Evolutionary conservation across 2,888 invertebrate genomes (phyloP).

Genomic region (Xestia sexstrigata): DNA sequence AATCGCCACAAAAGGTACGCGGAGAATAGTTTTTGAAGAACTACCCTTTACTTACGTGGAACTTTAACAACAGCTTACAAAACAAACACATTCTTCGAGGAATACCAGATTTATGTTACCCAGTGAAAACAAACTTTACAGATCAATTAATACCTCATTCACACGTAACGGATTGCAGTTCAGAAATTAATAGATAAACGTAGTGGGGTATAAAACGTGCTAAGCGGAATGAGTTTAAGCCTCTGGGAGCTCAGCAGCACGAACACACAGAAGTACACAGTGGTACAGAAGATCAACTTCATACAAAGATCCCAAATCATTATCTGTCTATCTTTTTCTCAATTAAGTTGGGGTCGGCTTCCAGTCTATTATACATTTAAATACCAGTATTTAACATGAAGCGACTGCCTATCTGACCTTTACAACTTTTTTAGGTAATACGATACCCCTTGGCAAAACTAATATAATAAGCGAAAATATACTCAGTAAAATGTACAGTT

Average conservation of each 20-base stretch:
- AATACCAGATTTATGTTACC: neutral
- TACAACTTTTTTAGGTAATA: too few species aligned
- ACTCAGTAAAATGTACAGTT: too few species aligned
- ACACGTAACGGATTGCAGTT: conserved; percentile 23
- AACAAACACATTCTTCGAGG: neutral
- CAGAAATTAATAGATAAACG: conserved; percentile 40
- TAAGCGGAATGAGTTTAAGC: conserved; percentile 83
- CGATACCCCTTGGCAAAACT: neutral
- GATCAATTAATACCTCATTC: neutral
- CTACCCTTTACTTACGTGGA: too few species aligned
- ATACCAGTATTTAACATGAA: neutral
- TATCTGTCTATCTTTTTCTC: neutral
- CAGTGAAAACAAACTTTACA: neutral
- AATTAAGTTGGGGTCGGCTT: neutral
- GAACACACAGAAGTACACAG: too few species aligned
- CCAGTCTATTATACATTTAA: neutral
- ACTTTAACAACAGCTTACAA: neutral
- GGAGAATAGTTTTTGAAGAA: too few species aligned
- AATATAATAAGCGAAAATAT: neutral
- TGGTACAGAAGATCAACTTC: neutral
- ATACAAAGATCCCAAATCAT: neutral
- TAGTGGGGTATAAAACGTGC: conserved; percentile 72
- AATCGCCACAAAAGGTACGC: too few species aligned
- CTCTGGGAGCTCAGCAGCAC: conserved; percentile 70
- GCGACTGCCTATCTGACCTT: neutral